Evolutionary conservation across 1,140 invertebrate species (phyloP).

Genomic region (Drosophila malerkotliana): DNA sequence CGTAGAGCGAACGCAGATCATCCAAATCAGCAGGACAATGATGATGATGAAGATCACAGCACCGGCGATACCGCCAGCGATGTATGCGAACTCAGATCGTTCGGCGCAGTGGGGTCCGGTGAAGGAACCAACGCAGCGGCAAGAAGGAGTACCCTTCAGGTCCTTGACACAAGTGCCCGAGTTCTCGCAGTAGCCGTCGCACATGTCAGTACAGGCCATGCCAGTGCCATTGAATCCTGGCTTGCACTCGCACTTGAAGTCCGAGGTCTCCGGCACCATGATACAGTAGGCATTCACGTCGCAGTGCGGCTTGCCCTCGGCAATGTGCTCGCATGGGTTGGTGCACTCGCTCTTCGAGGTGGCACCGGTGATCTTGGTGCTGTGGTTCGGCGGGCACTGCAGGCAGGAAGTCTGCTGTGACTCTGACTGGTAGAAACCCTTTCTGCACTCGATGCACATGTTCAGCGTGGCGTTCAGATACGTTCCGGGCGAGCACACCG

Average conservation of each 20-base stretch:
- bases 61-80: constrained; percentile 95
- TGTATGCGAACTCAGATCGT: constrained; percentile 97
- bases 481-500: constrained; percentile 92
- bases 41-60: constrained; percentile 96
- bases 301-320: constrained; percentile 90
- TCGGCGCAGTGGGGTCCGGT: constrained; percentile 95
- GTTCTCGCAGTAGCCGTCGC: constrained; percentile 94
- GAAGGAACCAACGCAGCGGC: constrained; percentile 95
- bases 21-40: constrained; percentile 96
- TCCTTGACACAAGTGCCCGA: constrained; percentile 96
- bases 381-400: constrained; percentile 95
- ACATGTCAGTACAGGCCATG: constrained; percentile 92
- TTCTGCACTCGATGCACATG: constrained; percentile 94
- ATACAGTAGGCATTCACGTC: constrained; percentile 95
- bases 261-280: constrained; percentile 92
- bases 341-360: constrained; percentile 92
- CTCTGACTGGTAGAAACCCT: constrained; percentile 96
- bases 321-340: constrained; percentile 93
- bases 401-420: constrained; percentile 95
- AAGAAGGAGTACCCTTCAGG: constrained; percentile 91
- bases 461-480: constrained; percentile 94
- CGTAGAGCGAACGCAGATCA: constrained; percentile 96
- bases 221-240: constrained; percentile 96
- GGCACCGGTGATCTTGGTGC: constrained; percentile 92
- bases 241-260: constrained; percentile 97